These are phyloP conservation scores for Anaspis maculata DNA, from an alignment of 2,888 invertebrate genomes.

Conservation along the genomic window DNA sequence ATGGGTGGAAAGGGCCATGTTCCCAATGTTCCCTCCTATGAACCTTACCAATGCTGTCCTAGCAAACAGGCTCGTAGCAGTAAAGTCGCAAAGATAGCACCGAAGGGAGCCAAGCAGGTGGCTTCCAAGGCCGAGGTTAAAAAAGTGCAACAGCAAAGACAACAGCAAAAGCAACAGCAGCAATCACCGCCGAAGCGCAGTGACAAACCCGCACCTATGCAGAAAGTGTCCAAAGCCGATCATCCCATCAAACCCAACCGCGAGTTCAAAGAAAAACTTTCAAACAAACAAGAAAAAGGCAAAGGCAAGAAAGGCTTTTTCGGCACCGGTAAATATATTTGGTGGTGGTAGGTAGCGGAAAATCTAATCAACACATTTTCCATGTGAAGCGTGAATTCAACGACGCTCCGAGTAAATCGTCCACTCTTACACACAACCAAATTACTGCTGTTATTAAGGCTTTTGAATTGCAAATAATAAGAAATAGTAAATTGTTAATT, in stretches of 20 bases:
- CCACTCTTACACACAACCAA: background rate
- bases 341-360: slow-evolving; percentile 60
- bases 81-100: slow-evolving; percentile 70
- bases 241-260: slow-evolving; percentile 25
- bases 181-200: background rate
- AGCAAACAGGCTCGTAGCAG: slow-evolving; percentile 73
- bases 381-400: slow-evolving; percentile 35
- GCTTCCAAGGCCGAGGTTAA: slow-evolving; percentile 20
- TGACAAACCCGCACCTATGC: slow-evolving; percentile 35
- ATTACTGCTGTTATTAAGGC: slow-evolving; percentile 27
- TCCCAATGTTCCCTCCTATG: slow-evolving; percentile 63
- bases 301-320: slow-evolving; percentile 76
- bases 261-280: slow-evolving; percentile 41
- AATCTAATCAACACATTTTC: slow-evolving; percentile 30
- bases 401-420: slow-evolving; percentile 17
- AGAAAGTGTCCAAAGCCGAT: slow-evolving; percentile 35
- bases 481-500: slow-evolving; percentile 9
- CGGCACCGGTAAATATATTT: slow-evolving; percentile 74
- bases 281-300: slow-evolving; percentile 48
- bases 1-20: slow-evolving; percentile 77
- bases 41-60: slow-evolving; percentile 90
- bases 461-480: slow-evolving; percentile 21
- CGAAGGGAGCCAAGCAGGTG: slow-evolving; percentile 26
- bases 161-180: background rate
- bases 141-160: background rate